A percentile compares a stretch with the other conserved stretches of the same genome.
These are phyloP conservation scores for Psylliodes chrysocephalus DNA, from an alignment of 2,888 invertebrate genomes.

Conservation along the genomic window DNA sequence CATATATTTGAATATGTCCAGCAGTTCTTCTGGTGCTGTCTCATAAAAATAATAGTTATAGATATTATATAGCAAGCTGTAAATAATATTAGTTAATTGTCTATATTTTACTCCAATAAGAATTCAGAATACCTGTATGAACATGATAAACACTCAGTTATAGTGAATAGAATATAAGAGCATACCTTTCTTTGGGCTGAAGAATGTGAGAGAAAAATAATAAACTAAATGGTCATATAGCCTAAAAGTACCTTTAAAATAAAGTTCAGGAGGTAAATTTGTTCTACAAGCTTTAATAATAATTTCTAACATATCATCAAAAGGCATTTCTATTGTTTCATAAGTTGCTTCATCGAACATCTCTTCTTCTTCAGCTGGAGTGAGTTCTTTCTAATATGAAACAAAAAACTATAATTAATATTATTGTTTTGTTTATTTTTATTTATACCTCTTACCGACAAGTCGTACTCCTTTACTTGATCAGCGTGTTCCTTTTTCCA, in stretches of 20 bases:
- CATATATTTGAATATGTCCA: constrained; percentile 69
- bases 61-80: too few species aligned
- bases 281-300: constrained; percentile 65
- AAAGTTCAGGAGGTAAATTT: constrained; percentile 67
- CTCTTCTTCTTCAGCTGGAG: constrained; percentile 3
- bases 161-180: too few species aligned
- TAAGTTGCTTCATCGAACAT: constrained; percentile 43
- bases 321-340: constrained; percentile 54
- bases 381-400: not conserved
- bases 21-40: constrained; percentile 67
- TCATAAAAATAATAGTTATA: too few species aligned
- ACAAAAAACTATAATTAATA: not conserved
- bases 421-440: not conserved
- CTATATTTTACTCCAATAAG: too few species aligned
- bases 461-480: not conserved
- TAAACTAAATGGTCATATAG: too few species aligned
- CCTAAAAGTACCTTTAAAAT: constrained; percentile 65
- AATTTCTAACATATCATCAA: constrained; percentile 62
- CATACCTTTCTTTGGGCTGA: too few species aligned
- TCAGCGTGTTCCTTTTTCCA: constrained; percentile 62
- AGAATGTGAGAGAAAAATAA: too few species aligned
- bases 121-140: too few species aligned
- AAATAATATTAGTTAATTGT: too few species aligned
- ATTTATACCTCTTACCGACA: not conserved
- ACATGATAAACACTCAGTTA: too few species aligned